Conservation (phyloP, 64 coral and sea anemone species). For the Trachythela sp. region DNA sequence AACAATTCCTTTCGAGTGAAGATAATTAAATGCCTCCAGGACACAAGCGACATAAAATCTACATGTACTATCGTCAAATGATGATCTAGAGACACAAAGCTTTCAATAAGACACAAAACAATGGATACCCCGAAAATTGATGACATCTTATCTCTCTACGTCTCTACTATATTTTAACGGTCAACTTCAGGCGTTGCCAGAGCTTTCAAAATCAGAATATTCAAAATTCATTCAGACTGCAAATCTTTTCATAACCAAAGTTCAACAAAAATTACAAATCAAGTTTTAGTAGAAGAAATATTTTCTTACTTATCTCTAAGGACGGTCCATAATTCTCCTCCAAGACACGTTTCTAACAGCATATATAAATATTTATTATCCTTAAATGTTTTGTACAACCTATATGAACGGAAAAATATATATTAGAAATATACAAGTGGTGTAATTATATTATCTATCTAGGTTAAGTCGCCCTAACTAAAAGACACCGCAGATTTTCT, state of each 20-base stretch:
- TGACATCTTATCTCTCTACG: too few species aligned
- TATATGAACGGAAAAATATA: slow-evolving; percentile 9
- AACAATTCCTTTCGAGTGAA: slow-evolving; percentile 87
- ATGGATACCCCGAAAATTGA: too few species aligned
- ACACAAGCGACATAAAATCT: slow-evolving; percentile 98
- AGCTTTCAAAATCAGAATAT: too few species aligned
- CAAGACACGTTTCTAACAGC: slow-evolving; percentile 93
- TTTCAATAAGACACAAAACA: not conserved
- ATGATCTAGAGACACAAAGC: slow-evolving; percentile 48
- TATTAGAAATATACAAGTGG: not conserved
- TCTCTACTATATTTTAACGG: too few species aligned
- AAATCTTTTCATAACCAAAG: too few species aligned
- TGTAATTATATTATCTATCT: too few species aligned
- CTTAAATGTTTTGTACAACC: slow-evolving; percentile 93
- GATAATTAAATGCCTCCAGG: slow-evolving; percentile 92
- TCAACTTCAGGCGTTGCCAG: too few species aligned
- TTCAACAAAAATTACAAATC: not conserved
- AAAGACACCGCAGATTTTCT: too few species aligned
- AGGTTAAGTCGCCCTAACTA: too few species aligned
- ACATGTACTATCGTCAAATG: slow-evolving; percentile 87
- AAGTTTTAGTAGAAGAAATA: not conserved
- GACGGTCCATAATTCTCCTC: slow-evolving; percentile 97
- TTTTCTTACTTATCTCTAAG: slow-evolving; percentile 88
- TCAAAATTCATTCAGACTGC: too few species aligned
- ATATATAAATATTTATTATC: slow-evolving; percentile 95